Evolutionary conservation across 2,797 vertebrate genomes (phyloP), one percentile per base, ranked within the genome.

Genomic region (Myoxocephalus aenaeus): DNA sequence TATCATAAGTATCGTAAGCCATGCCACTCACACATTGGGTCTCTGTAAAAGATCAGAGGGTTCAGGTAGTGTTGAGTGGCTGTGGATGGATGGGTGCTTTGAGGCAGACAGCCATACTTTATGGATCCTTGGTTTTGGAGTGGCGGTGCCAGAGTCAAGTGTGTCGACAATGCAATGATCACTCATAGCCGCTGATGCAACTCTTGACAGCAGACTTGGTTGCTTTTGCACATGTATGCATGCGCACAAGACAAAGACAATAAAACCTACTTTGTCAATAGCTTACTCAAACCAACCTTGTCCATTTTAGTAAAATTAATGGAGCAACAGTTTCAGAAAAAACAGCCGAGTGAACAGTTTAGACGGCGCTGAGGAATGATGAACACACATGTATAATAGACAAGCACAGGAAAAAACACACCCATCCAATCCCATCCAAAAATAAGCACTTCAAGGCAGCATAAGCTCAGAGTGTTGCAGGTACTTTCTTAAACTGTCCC

Each of bases 71-170:
- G 79, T 89, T 44, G 63, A 86, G 82, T 75, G 82, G 67, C 66
- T 79, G 73, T 80, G 83, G 87, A 90, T 89, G 80, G 87, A 93
- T 91, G 87, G 83, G 68, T 88, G 80, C 77, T 89, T 80, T 77
- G 85, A 91, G 86, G 86, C 82, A 92, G 85, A 92, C 90, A 89
- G 89, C 81, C 59, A 38, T 88, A 79, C 82, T 91, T 92, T 92
- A 92, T 90, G 79, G 87, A 87, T 86, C 75, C 89, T 85, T 90
- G 82, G 82, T 80, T 90, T 81, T 90, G 76, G 89, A 92, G 93
- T 91, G 90, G 84, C 87, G 85, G 81, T 80, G 85, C 79, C 90
- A 85, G 79, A 87, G 83, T 87, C 82, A 88, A 91, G 89, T 87
- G 81, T 88, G 86, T 89, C 73, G 40, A 74, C 82, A 84, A 75